Base-by-base conservation (phyloP, 2,797 vertebrate species). In the Melanotaenia boesemani region DNA sequence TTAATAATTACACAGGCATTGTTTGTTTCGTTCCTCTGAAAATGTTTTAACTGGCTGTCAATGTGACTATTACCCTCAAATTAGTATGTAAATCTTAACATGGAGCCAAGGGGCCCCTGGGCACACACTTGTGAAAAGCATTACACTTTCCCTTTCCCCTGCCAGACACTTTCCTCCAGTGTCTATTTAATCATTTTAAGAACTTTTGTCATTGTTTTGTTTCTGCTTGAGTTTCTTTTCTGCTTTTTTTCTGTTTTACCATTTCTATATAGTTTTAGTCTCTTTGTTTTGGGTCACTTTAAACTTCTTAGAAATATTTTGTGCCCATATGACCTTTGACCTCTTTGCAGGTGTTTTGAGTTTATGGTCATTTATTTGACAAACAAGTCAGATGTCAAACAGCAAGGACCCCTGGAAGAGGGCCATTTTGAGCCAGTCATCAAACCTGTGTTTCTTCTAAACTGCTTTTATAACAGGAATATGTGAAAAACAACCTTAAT, bases 11-110 rank as follows among this genome's bases (percentile, higher is more conserved):
- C 58, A 83, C 54, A 72, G 55, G 16, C 16, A 56, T 66, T 70
- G 60, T 81, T 82, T 74, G 57, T 84, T 54, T 66, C 11, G 24
- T 11, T 72, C 44, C 39, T 37, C 60, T 68, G 44, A 74, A 70
- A 82, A 59, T 6, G 24, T 41, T 41, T 89, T 86, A 83, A 79
- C 69, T 83, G 86, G 89, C 76, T 56, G 60, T 73, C 70, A 55
- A 24, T 11, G 28, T 26, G 34, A 39, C 70, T 70, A 15, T 37
- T 22, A 48, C 41, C 69, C 48, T 57, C 4, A 48, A 5, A 36
- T 57, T 4, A 50, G 6, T 73, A 52, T 57, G 32, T 63, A 39
- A 55, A 61, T 64, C 24, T 26, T 18, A 44, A 48, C 57, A 46
- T 1, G 1, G 28, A 63, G 62, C 41, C 20, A 63, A 56, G 37